These are phyloP conservation scores for Procavia capensis DNA, from an alignment of 2,113 vertebrate genomes.

Conservation along the genomic window DNA sequence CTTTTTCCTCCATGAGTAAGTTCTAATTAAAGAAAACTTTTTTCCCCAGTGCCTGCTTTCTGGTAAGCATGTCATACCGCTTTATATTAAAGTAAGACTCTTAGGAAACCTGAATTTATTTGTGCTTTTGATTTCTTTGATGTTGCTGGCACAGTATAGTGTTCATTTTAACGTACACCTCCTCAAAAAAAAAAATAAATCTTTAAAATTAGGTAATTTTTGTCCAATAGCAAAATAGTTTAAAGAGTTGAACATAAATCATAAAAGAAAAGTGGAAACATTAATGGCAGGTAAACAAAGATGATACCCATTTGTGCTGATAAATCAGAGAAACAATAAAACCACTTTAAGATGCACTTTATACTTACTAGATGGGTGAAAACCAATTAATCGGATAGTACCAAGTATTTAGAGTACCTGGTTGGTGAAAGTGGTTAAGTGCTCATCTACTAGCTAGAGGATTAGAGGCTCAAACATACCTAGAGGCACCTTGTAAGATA, in stretches of 20 bases:
- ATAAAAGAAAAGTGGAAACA: neutral
- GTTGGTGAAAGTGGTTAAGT: too few species aligned
- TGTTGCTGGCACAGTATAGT: neutral
- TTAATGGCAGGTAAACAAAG: conserved; percentile 8
- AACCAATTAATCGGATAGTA: too few species aligned
- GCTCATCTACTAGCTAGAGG: too few species aligned
- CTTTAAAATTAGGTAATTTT: conserved; percentile 1
- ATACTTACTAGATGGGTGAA: neutral
- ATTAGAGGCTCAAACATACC: too few species aligned
- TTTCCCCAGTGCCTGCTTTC: neutral
- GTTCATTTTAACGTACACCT: neutral
- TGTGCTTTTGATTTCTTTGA: conserved; percentile 15
- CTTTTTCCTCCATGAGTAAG: neutral
- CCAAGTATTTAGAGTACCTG: too few species aligned
- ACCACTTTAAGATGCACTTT: neutral
- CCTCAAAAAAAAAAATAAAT: conserved; percentile 23
- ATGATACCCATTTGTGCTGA: neutral
- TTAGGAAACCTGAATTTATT: conserved; percentile 22
- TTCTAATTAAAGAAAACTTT: neutral
- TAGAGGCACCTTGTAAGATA: too few species aligned
- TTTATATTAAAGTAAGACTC: neutral
- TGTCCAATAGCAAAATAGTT: neutral
- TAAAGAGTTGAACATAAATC: conserved; percentile 24
- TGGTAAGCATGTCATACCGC: neutral
- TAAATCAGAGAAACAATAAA: neutral